Conservation (phyloP, 2,797 vertebrate species). For the Urosaurus nigricauda region DNA sequence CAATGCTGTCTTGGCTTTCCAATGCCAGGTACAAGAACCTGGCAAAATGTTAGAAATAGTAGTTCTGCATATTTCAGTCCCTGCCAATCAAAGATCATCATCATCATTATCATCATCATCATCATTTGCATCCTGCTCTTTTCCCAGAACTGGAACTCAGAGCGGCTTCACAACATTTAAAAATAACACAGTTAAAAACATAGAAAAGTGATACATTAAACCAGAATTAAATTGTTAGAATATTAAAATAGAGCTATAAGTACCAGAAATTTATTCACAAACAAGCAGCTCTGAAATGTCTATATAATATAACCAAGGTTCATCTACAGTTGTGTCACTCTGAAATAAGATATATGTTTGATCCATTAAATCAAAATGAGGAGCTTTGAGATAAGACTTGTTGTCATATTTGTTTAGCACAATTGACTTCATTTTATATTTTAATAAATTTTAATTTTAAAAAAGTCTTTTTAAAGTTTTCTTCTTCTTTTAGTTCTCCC, state of each 20-base stretch:
- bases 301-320: background rate
- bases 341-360: background rate
- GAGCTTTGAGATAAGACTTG: background rate
- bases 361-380: background rate
- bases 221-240: no score
- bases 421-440: slow-evolving; percentile 1
- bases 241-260: no score
- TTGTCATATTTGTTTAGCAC: background rate
- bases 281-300: background rate
- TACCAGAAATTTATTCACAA: background rate
- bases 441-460: background rate
- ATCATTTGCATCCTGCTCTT: no score
- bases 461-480: background rate
- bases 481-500: background rate
- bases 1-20: background rate
- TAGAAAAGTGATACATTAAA: no score
- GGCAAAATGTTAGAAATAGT: background rate
- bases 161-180: no score
- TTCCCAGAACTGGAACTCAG: no score
- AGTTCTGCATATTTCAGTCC: background rate
- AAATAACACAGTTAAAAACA: no score
- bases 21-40: background rate
- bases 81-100: background rate
- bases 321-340: background rate
- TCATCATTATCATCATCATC: no score